Evolutionary conservation across 2,888 invertebrate genomes (phyloP).

Genomic region (Didymodactylos carnosus): DNA sequence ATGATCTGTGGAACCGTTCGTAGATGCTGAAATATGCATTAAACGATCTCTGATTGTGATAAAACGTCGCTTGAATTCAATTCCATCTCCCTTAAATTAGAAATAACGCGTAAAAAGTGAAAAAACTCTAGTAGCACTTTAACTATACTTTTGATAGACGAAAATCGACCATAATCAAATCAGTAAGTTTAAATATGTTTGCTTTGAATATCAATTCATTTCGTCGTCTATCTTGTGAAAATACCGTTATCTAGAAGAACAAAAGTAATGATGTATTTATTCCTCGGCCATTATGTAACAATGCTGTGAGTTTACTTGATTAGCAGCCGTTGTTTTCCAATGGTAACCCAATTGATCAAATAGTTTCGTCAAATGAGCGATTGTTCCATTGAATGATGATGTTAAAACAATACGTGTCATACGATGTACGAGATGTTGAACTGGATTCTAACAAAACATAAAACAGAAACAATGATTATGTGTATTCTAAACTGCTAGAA

Average conservation of each 20-base stretch:
- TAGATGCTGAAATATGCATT: neutral
- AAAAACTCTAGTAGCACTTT: no score
- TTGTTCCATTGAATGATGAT: neutral
- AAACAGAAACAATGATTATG: neutral
- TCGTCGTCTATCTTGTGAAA: constrained; percentile 8
- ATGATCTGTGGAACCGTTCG: neutral
- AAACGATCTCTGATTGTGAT: neutral
- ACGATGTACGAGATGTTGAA: neutral
- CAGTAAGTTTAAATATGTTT: constrained; percentile 10
- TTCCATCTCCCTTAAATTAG: constrained; percentile 14
- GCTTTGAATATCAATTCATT: constrained; percentile 12
- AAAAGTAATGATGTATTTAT: neutral
- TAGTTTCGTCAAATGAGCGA: neutral
- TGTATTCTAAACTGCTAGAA: neutral
- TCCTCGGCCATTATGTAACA: neutral
- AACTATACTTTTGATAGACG: constrained; percentile 12
- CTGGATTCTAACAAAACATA: neutral
- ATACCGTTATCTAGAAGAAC: constrained; percentile 2
- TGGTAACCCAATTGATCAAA: neutral
- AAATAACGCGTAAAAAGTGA: no score
- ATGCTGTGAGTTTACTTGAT: neutral
- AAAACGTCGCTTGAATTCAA: constrained; percentile 13
- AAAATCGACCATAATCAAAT: constrained; percentile 9
- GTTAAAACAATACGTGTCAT: neutral
- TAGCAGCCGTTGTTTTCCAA: neutral